Evolutionary conservation across 2,888 invertebrate genomes (phyloP), one percentile per base, ranked within the genome.

Genomic region (Epirrhoe alternata): DNA sequence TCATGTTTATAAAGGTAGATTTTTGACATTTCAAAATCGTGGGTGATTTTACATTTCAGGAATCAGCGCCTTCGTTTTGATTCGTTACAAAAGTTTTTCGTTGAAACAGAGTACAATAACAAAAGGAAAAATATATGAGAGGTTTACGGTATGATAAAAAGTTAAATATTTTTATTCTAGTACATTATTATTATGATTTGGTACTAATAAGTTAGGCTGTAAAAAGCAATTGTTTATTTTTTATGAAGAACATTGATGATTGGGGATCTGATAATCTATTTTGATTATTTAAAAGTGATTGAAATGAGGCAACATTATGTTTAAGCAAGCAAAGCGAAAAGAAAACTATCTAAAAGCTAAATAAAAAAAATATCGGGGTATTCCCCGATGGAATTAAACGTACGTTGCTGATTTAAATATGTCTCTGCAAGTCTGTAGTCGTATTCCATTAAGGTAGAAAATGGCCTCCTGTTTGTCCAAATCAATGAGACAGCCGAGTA

Each of bases 401-500:
- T 49, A 61, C 61, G 10, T 49, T 0, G 12, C 8, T 1, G 24
- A 95, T 75, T 94, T 94, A 85, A 98, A 98, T 71, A 98, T 95
- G 79, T 97, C 95, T 63, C 91, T 94, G 83, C 96, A 96, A 5
- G 96, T 94, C 64, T 95, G 94, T 62, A 98, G 91, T 50, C 94
- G 90, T 31, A 92, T 84, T 10, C 98, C 98, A 86, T 98, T 98
- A 65, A 98, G 93, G 59, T 96, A 97, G 92, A 98, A 99, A 54
- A 96, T 91, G 31, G 97, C 95, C 85, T 96, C 95, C 68, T 95
- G 94, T 56, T 91, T 90, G 56, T 95, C 95, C 60, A 98, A 90
- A 86, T 98, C 97, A 66, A 99, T 94, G 54, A 98, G 94, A 77
- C 97, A 97, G 33, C 98, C 98, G 60, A 98, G 92, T 10, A 96